Evolutionary conservation across 92 coral and sea anemone species (phyloP).

Genomic region (Montipora capitata): DNA sequence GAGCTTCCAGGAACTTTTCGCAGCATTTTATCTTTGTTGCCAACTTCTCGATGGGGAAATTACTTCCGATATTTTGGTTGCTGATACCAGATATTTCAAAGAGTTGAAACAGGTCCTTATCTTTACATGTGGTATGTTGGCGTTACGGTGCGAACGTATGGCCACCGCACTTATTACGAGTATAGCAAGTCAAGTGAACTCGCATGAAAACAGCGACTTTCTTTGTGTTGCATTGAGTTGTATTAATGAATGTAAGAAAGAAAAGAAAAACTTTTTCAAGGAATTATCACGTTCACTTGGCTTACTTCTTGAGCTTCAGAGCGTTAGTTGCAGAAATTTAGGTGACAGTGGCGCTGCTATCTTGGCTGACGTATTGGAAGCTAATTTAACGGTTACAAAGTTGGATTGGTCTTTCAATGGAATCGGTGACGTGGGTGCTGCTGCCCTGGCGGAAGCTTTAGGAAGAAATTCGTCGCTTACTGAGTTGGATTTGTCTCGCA

Average conservation of each 20-base stretch:
- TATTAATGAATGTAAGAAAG: constrained; percentile 12
- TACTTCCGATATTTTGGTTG: neutral
- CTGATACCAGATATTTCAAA: neutral
- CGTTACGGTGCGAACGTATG: neutral
- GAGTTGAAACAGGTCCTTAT: neutral
- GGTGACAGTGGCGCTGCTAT: neutral
- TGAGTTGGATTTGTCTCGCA: too few relatives aligned
- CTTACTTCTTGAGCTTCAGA: neutral
- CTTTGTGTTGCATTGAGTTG: neutral
- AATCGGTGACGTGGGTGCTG: neutral
- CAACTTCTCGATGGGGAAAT: constrained; percentile 6
- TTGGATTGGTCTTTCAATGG: neutral
- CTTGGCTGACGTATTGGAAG: neutral
- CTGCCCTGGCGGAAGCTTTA: too few relatives aligned
- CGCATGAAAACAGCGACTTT: neutral
- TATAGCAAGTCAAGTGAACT: neutral
- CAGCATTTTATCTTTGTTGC: constrained; percentile 42
- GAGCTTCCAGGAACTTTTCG: constrained; percentile 19
- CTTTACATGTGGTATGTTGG: neutral
- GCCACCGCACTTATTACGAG: neutral
- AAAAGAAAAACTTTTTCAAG: neutral
- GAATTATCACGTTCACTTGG: neutral
- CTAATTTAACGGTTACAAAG: neutral
- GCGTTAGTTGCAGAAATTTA: neutral
- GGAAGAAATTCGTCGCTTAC: too few relatives aligned